phyloP scores from a whole-genome alignment of 2,113 vertebrate species.

The Siniperca chuatsi region DNA sequence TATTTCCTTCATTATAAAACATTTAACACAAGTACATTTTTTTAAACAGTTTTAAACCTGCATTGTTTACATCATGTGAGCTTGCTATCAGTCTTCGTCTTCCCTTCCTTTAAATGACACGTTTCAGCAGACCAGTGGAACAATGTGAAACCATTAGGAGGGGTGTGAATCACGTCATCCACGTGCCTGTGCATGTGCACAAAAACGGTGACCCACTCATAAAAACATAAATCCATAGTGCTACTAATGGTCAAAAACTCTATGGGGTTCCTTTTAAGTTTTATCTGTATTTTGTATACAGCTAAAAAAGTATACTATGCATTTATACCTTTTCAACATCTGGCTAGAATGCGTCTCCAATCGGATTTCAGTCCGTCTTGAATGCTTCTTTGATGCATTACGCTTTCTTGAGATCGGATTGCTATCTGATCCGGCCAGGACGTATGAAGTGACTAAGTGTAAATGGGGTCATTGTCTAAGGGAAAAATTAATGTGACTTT shows the following conservation, averaged over 20 bases:
- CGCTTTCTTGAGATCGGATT: not conserved
- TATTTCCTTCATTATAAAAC: not conserved
- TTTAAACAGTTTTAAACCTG: not conserved
- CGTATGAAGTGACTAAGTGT: too few species aligned
- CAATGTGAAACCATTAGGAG: not conserved
- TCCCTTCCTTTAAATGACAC: not conserved
- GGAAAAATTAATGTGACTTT: not conserved
- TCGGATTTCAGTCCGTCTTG: too few species aligned
- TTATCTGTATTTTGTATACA: too few species aligned
- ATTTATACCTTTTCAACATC: too few species aligned
- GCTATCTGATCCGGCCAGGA: not conserved
- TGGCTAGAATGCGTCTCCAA: too few species aligned
- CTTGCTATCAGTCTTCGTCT: not conserved
- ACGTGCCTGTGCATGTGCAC: not conserved
- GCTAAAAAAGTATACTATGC: too few species aligned
- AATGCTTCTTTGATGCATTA: too few species aligned
- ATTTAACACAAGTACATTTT: not conserved
- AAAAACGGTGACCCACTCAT: not conserved
- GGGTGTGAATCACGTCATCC: not conserved
- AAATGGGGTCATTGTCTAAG: not conserved
- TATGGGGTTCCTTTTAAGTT: not conserved
- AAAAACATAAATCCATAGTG: not conserved
- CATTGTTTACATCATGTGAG: not conserved
- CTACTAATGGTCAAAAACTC: not conserved
- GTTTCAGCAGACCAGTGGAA: not conserved